Evolutionary conservation across 2,113 vertebrate species (phyloP).

Genomic region (Sebastes fasciatus): DNA sequence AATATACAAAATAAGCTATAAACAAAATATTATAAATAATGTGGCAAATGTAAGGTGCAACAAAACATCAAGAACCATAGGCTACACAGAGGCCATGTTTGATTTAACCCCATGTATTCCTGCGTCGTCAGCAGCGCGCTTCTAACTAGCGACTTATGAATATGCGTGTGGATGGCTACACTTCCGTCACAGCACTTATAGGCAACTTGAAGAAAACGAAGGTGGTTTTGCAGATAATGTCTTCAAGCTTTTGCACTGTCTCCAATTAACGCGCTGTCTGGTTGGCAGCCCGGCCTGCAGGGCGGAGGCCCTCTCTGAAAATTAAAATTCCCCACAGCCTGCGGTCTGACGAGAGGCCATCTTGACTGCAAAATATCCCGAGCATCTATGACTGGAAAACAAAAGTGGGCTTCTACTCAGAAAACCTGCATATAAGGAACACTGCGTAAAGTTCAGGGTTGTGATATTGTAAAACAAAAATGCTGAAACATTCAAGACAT

Average conservation of each 20-base stretch:
- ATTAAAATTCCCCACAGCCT: conserved; percentile 62
- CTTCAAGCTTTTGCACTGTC: conserved; percentile 51
- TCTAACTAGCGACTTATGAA: too few species aligned
- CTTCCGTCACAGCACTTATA: not conserved
- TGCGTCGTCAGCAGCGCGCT: too few species aligned
- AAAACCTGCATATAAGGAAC: not conserved
- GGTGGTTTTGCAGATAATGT: conserved; percentile 45
- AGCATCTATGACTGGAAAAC: conserved; percentile 50
- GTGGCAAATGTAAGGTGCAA: too few species aligned
- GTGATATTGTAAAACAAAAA: not conserved
- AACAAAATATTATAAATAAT: too few species aligned
- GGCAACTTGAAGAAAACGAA: conserved; percentile 38
- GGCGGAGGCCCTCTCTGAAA: conserved; percentile 61
- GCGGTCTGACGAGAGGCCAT: conserved; percentile 64
- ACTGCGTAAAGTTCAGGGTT: not conserved
- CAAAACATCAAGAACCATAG: too few species aligned
- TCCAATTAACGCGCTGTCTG: conserved; percentile 64
- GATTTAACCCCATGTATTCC: too few species aligned
- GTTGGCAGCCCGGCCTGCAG: conserved; percentile 42
- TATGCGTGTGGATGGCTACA: not conserved
- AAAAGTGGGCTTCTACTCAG: conserved; percentile 22
- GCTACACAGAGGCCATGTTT: too few species aligned
- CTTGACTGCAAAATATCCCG: conserved; percentile 51
- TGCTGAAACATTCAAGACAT: too few species aligned
- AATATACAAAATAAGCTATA: too few species aligned